Evolutionary conservation across 1,140 invertebrate genomes (phyloP).

Genomic region (Drosophila miranda): DNA sequence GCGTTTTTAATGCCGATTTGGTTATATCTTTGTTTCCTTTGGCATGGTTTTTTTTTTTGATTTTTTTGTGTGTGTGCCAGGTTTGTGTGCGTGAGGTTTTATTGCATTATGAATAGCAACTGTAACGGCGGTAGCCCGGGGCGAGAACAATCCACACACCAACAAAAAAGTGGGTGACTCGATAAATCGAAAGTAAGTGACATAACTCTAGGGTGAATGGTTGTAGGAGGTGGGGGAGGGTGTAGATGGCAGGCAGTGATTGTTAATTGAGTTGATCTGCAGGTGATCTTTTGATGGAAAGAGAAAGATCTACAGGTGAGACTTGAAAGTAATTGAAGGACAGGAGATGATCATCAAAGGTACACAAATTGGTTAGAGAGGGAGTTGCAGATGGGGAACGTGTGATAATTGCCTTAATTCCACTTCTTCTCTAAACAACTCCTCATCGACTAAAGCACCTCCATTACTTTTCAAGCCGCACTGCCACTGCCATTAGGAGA

Average conservation of each 20-base stretch:
- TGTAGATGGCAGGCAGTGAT: background rate
- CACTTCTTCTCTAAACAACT: background rate
- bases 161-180: conserved; percentile 28
- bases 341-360: too few species aligned
- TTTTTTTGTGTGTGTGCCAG: conserved; percentile 32
- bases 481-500: conserved; percentile 7
- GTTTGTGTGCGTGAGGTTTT: conserved; percentile 13
- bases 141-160: conserved; percentile 11
- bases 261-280: conserved; percentile 32
- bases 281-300: conserved; percentile 14
- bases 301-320: background rate
- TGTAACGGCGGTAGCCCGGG: conserved; percentile 41
- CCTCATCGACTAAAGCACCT: background rate
- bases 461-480: background rate
- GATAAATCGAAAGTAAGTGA: conserved; percentile 48
- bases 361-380: too few species aligned
- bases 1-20: conserved; percentile 50
- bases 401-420: too few species aligned
- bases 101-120: conserved; percentile 32
- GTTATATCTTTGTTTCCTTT: conserved; percentile 19
- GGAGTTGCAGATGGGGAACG: too few species aligned
- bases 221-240: conserved; percentile 6
- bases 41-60: conserved; percentile 33
- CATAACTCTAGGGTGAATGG: conserved; percentile 45
- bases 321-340: too few species aligned